Conservation (phyloP, 2,797 vertebrate species). For the Ptychadena robeensis region DNA sequence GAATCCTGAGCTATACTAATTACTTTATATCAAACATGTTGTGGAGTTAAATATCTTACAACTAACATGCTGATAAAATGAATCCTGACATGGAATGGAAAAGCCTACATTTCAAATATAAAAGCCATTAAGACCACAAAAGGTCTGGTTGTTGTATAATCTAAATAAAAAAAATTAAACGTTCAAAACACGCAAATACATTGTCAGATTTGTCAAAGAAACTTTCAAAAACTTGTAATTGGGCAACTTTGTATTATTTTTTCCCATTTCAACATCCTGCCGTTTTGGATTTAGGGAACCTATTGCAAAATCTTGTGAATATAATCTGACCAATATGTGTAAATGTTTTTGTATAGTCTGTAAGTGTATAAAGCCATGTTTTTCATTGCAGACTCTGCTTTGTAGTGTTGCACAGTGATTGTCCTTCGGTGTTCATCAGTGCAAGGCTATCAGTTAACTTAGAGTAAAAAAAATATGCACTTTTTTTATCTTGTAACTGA, state of each 20-base stretch:
- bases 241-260: not conserved
- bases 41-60: not conserved
- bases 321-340: too few relatives aligned
- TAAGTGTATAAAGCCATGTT: not conserved
- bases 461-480: too few relatives aligned
- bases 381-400: not conserved
- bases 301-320: not conserved
- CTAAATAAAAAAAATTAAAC: too few relatives aligned
- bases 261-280: not conserved
- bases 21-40: too few relatives aligned
- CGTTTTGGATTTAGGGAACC: not conserved
- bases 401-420: not conserved
- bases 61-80: not conserved
- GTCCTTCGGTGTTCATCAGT: not conserved
- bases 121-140: not conserved
- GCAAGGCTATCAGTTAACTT: not conserved
- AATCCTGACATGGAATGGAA: not conserved
- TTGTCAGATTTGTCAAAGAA: not conserved
- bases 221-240: not conserved
- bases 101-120: not conserved
- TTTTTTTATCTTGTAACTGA: too few relatives aligned
- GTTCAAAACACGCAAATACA: too few relatives aligned
- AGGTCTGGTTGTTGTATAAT: not conserved
- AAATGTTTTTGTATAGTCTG: too few relatives aligned
- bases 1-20: too few relatives aligned